These are phyloP conservation scores for Macaca mulatta DNA, from an alignment of 2,113 vertebrate genomes.

Conservation along the genomic window DNA sequence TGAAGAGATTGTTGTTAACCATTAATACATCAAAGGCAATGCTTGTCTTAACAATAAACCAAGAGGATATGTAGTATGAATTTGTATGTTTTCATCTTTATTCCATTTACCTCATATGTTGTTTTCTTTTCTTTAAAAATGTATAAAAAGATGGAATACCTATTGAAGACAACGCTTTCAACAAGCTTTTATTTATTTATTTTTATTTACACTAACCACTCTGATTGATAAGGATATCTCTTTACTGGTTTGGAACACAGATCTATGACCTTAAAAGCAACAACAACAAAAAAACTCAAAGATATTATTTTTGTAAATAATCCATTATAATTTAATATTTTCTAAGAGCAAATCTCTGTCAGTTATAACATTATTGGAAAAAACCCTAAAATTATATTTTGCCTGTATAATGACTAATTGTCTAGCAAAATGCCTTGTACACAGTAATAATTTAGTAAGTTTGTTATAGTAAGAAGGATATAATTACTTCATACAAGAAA, in stretches of 20 bases:
- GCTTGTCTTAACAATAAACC: background rate
- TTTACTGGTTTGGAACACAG: background rate
- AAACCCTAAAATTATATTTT: background rate
- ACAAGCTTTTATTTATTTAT: background rate
- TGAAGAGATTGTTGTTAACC: background rate
- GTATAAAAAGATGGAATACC: background rate
- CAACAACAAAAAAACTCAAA: background rate
- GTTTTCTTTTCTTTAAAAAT: slow-evolving; percentile 8
- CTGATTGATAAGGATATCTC: background rate
- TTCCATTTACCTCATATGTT: background rate
- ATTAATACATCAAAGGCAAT: background rate
- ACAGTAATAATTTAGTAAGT: background rate
- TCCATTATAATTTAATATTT: slow-evolving; percentile 17
- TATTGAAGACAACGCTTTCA: background rate
- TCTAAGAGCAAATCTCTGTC: slow-evolving; percentile 5
- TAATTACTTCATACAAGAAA: background rate
- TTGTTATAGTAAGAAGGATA: background rate
- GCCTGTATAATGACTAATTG: background rate
- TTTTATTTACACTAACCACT: background rate
- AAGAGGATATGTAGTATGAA: background rate
- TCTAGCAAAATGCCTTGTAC: background rate
- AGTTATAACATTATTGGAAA: background rate
- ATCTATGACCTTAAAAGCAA: background rate
- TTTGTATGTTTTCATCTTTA: background rate
- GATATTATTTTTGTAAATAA: background rate